Conservation (phyloP, 1,140 invertebrate species). For the Drusus annulatus region DNA sequence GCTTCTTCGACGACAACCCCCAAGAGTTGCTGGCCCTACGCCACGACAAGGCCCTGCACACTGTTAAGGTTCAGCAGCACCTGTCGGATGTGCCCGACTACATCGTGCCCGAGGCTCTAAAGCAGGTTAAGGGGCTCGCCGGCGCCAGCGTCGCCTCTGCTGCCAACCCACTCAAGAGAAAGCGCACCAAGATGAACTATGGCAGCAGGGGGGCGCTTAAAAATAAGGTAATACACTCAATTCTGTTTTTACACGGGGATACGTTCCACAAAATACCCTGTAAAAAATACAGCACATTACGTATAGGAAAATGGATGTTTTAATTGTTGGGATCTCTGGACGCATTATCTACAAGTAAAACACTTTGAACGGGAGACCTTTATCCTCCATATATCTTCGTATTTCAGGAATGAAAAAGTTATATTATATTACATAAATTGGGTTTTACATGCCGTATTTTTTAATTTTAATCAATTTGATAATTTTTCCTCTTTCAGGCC, state of each 20-base stretch:
- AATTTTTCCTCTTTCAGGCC: constrained; percentile 61
- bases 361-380: no score
- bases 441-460: no score
- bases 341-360: no score
- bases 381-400: no score
- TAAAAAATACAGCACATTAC: no score
- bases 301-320: no score
- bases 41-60: constrained; percentile 94
- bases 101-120: constrained; percentile 85
- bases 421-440: no score
- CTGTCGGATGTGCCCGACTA: constrained; percentile 96
- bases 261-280: no score
- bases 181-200: constrained; percentile 62
- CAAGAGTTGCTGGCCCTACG: constrained; percentile 89
- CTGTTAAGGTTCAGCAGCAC: constrained; percentile 87
- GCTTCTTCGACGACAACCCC: constrained; percentile 97
- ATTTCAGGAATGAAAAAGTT: no score
- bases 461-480: background rate
- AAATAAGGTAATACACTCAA: constrained; percentile 63
- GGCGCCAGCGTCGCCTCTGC: constrained; percentile 60
- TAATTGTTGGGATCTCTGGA: no score
- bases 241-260: no score
- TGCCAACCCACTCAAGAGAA: constrained; percentile 60
- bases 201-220: constrained; percentile 66
- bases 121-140: constrained; percentile 72